Evolutionary conservation across 2,113 vertebrate genomes (phyloP), one percentile per base, ranked within the genome.

Genomic region (Nothoprocta perdicaria): DNA sequence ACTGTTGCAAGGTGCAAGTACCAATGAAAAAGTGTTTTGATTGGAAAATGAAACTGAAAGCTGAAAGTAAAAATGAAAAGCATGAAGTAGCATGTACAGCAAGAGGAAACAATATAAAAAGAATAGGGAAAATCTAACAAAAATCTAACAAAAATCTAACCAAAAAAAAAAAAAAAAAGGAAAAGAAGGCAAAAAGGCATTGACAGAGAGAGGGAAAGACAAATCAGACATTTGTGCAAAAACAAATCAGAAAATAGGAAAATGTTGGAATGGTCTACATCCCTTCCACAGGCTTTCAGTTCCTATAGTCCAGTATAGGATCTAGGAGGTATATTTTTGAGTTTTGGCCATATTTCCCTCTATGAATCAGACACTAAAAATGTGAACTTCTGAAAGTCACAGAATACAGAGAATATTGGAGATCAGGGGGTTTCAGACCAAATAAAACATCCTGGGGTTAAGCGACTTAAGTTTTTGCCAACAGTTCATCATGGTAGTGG

Each of bases 21-120:
- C 23, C 12, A 85, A 43, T 6, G 7, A 58, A 55, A 26, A 86
- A 73, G 27, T 7, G 62, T 26, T 94, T 69, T 61, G 24, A 67
- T 35, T 55, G 45, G 60, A 90, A 95, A 94, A 83, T 17, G 13
- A 63, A 95, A 82, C 41, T 18, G 53, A 60, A 89, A 89, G 63
- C n/a, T 67, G 12, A 80, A 86, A 35, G 11, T 74, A 22, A 33
- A 90, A n/a, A 57, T 41, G 33, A 79, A 94, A 95, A 91, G 19
- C 18, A 24, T 31, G 24, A 29, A 83, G 58, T 5, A 71, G 80
- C 14, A 72, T 46, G 9, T 53, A 21, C 18, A 69, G 38, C 33
- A 81, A 78, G 29, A 79, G 14, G 22, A 83, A 84, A 76, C 7
- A 17, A 14, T 61, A 57, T 65, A 85, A 41, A 82, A 87, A 92